Conservation (phyloP, 2,888 invertebrate genomes). For the Monoplex corrugatus region DNA sequence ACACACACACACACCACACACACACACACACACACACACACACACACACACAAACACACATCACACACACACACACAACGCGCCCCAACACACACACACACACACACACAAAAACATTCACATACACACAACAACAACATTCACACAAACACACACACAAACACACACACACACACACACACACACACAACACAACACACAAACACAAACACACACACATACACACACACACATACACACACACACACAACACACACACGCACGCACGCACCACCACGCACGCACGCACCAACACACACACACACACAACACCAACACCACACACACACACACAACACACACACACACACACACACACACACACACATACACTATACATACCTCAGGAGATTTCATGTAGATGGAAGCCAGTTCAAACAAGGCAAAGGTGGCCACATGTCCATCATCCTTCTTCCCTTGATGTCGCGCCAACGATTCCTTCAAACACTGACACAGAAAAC, state of each 20-base stretch:
- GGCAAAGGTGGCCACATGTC: conserved; percentile 86
- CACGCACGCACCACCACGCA: no score
- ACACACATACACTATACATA: conserved; percentile 75
- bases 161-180: not conserved
- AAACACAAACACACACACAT: no score
- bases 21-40: not conserved
- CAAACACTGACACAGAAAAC: conserved; percentile 71
- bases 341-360: not conserved
- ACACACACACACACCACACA: not conserved
- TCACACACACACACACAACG: not conserved
- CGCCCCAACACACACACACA: not conserved
- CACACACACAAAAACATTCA: not conserved
- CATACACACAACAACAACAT: no score
- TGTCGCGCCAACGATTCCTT: conserved; percentile 83
- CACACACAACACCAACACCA: not conserved
- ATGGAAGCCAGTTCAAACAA: conserved; percentile 86
- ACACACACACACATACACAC: not conserved
- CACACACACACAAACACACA: not conserved
- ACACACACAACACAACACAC: no score
- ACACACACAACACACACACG: no score
- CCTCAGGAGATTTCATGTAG: conserved; percentile 82
- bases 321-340: not conserved
- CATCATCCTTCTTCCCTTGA: conserved; percentile 81
- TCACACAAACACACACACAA: not conserved
- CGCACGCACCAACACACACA: no score